Percentiles rank a stretch among this genome's conserved stretches.
phyloP scores from a whole-genome alignment of 2,888 invertebrate genomes.

The Bhutanitis thaidina region DNA sequence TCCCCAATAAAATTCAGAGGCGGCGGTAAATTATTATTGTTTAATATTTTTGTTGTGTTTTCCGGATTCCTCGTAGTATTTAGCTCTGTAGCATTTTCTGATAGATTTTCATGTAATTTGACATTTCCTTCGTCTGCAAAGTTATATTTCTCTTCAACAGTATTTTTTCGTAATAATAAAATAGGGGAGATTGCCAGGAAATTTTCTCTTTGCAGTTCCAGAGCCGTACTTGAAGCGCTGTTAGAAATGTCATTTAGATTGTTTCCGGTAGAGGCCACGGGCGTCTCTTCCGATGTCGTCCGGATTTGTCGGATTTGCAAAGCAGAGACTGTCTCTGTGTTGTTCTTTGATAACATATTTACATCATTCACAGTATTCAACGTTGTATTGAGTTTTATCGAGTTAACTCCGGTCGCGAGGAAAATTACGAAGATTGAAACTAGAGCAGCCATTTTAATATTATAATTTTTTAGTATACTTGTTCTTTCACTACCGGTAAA shows the following conservation, averaged over 20 bases:
- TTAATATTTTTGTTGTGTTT: slow-evolving; percentile 5
- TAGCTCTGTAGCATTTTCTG: slow-evolving; percentile 28
- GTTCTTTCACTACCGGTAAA: slow-evolving; percentile 31
- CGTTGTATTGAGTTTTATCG: slow-evolving; percentile 38
- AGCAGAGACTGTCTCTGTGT: slow-evolving; percentile 43
- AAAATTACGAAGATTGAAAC: slow-evolving; percentile 46
- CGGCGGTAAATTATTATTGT: slow-evolving; percentile 29
- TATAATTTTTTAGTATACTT: slow-evolving; percentile 26
- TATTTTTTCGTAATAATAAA: slow-evolving; percentile 46
- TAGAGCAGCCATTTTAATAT: slow-evolving; percentile 42
- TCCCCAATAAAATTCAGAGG: slow-evolving; percentile 59
- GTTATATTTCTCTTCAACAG: slow-evolving; percentile 39
- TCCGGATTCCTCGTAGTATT: slow-evolving; percentile 20
- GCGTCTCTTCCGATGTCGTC: slow-evolving; percentile 59
- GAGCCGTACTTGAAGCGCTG: slow-evolving; percentile 32
- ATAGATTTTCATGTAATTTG: slow-evolving; percentile 38
- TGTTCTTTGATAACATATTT: slow-evolving; percentile 43
- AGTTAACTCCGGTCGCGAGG: slow-evolving; percentile 45
- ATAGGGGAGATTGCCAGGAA: slow-evolving; percentile 62
- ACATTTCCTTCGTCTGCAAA: slow-evolving; percentile 38
- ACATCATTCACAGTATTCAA: slow-evolving; percentile 35
- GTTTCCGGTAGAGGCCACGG: slow-evolving; percentile 61
- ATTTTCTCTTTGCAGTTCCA: slow-evolving; percentile 49
- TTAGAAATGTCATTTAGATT: slow-evolving; percentile 59
- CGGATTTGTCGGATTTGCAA: slow-evolving; percentile 57